These are phyloP conservation scores for Capricornis sumatraensis DNA, from an alignment of 2,113 vertebrate genomes.

Conservation along the genomic window DNA sequence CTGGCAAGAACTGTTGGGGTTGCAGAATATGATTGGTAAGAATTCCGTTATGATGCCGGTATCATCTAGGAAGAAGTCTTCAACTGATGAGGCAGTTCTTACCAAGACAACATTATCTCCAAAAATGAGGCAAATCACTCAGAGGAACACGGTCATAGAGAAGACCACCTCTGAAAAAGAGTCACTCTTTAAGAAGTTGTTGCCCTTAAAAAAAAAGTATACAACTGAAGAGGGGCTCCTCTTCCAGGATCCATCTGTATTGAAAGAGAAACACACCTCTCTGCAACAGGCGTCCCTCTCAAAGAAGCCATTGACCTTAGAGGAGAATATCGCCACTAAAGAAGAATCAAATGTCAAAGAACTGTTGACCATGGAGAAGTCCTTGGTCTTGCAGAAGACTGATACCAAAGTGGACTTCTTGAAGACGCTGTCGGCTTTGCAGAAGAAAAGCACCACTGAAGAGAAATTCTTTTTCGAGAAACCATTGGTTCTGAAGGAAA, in stretches of 20 bases:
- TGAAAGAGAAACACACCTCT: background rate
- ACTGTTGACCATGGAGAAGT: background rate
- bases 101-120: background rate
- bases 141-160: background rate
- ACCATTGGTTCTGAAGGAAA: background rate
- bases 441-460: background rate
- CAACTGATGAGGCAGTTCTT: background rate
- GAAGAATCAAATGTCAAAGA: conserved; percentile 1
- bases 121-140: background rate
- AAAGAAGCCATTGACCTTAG: background rate
- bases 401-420: background rate
- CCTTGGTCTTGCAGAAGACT: background rate
- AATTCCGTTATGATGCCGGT: background rate
- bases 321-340: conserved; percentile 9
- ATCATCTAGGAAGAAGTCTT: background rate
- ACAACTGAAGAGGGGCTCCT: background rate
- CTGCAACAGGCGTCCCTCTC: background rate
- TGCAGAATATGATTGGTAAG: background rate
- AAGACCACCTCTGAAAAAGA: background rate
- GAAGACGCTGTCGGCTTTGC: background rate
- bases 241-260: background rate
- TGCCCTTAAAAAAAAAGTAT: background rate
- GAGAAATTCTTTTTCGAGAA: background rate
- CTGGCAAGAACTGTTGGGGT: background rate
- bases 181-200: background rate